Evolutionary conservation across 2,113 vertebrate genomes (phyloP), one percentile per base, ranked within the genome.

Genomic region (Entelurus aequoreus): DNA sequence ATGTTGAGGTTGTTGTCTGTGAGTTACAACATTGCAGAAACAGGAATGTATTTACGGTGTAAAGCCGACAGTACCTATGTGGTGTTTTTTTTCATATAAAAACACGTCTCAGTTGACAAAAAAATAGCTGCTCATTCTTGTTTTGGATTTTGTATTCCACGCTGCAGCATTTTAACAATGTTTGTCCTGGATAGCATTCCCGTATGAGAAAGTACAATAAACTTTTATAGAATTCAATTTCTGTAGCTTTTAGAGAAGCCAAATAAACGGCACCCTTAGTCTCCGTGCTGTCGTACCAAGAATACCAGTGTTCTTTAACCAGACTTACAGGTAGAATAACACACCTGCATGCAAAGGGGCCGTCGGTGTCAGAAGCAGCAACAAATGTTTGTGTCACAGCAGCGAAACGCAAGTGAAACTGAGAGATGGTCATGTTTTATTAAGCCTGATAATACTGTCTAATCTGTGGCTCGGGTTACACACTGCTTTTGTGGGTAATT

Each of bases 401-500:
- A 75, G 52, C 59, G 65, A 78, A 76, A 78, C 72, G 69, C 71
- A 79, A 57, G 76, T 76, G 84, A 84, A 84, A 83, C 74, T 64
- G 71, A 84, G 77, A 79, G 80, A 88, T 76, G 72, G 72, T 79
- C 82, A 87, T 87, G 81, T 87, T 87, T 89, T 89, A 88, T 88
- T 88, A 88, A 88, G 81, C 76, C 73, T 75, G 77, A 86, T 83
- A 86, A 86, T 81, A 63, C 74, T 62, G 76, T 55, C 75, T 86
- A 84, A 86, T 84, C 81, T 87, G 75, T 59, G 76, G 80, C 76
- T 90, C 61, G 74, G 78, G 84, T 90, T 88, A 85, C 84, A 80
- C 79, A 74, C 74, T 84, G 79, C 86, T 83, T 57, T 88, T 87
- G 87, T 87, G 78, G 80, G 86, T 87, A 90, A 90, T 86, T 88